Conservation (phyloP, 2,888 invertebrate genomes). For the Dasypolia templi region DNA sequence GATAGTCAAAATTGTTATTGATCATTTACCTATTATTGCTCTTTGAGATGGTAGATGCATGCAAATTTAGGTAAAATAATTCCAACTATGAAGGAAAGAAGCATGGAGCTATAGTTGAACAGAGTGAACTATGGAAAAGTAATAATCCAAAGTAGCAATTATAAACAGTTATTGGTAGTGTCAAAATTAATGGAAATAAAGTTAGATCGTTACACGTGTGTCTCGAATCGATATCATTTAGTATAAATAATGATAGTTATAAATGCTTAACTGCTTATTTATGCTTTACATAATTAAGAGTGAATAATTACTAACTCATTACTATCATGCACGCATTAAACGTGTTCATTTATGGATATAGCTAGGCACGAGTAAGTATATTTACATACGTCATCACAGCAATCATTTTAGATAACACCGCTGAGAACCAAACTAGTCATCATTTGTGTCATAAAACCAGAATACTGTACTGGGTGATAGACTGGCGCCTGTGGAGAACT, state of each 20-base stretch:
- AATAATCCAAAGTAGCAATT: background rate
- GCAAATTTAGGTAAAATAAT: background rate
- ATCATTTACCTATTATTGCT: too few relatives aligned
- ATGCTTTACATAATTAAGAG: constrained; percentile 4
- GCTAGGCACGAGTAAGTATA: constrained; percentile 18
- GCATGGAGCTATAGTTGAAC: background rate
- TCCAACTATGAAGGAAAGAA: background rate
- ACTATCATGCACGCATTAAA: background rate
- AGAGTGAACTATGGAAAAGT: background rate
- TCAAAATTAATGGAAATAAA: background rate
- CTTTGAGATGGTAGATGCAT: background rate
- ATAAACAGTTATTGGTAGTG: background rate
- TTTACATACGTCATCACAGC: background rate
- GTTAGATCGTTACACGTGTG: background rate
- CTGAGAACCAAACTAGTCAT: background rate
- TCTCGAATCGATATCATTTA: background rate
- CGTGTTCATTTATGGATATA: constrained; percentile 5
- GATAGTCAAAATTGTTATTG: background rate
- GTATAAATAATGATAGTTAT: background rate
- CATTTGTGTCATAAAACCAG: too few relatives aligned
- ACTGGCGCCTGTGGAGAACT: background rate
- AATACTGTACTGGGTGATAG: background rate
- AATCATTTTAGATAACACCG: background rate
- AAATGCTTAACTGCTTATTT: background rate
- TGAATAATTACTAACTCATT: background rate